Conservation (phyloP, 2,113 vertebrate species). For the Neodontobutis hainanensis region DNA sequence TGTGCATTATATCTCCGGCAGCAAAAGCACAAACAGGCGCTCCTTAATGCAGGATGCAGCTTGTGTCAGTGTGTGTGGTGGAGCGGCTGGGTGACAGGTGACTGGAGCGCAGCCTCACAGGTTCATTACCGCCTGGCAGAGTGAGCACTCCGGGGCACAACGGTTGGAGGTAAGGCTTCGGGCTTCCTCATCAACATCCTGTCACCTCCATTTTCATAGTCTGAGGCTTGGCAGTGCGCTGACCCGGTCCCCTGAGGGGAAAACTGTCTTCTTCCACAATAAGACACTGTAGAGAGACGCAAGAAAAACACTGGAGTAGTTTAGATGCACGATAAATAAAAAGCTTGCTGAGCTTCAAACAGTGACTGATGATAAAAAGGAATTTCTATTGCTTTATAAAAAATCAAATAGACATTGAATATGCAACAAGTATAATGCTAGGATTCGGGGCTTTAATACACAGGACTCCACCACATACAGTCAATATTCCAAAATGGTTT, state of each 20-base stretch:
- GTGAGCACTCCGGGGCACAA: constrained; percentile 48
- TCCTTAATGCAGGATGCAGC: not conserved
- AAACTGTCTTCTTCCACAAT: constrained; percentile 47
- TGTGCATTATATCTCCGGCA: constrained; percentile 13
- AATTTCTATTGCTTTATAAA: not conserved
- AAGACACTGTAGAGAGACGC: constrained; percentile 19
- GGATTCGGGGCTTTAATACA: not conserved
- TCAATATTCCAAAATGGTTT: not conserved
- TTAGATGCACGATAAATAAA: constrained; percentile 25
- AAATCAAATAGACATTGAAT: constrained; percentile 1
- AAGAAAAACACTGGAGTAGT: constrained; percentile 26
- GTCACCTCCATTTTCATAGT: constrained; percentile 64
- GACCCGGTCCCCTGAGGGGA: constrained; percentile 16
- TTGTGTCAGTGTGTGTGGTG: constrained; percentile 1
- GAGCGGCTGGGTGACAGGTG: constrained; percentile 54
- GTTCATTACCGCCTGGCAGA: constrained; percentile 64
- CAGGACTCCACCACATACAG: too few species aligned
- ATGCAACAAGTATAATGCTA: not conserved
- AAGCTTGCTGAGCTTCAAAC: constrained; percentile 17
- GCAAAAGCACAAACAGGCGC: constrained; percentile 27
- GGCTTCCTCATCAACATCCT: constrained; percentile 69
- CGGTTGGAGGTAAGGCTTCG: constrained; percentile 51
- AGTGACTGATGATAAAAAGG: not conserved
- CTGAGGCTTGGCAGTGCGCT: constrained; percentile 39
- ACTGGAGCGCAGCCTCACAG: constrained; percentile 36